A percentile compares a stretch with the other conserved stretches of the same genome.
These are phyloP conservation scores for Atta texana DNA, from an alignment of 1,140 invertebrate species.

Conservation along the genomic window DNA sequence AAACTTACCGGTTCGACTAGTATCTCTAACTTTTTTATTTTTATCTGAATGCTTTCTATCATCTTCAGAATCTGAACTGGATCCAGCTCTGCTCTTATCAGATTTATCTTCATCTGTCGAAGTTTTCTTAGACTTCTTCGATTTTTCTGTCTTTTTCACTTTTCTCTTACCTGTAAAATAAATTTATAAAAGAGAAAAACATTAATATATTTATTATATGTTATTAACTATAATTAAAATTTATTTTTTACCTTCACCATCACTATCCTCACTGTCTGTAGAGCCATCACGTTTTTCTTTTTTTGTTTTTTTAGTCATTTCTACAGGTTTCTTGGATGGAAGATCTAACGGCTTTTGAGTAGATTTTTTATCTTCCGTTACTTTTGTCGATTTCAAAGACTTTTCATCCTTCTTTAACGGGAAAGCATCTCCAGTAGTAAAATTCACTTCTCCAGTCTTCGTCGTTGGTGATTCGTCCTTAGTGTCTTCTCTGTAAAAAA, in stretches of 20 bases:
- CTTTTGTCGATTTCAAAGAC: slow-evolving; percentile 76
- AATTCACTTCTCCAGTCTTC: slow-evolving; percentile 77
- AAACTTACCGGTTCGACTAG: slow-evolving; percentile 78
- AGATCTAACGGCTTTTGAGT: slow-evolving; percentile 78
- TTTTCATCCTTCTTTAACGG: slow-evolving; percentile 84
- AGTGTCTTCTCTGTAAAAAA: slow-evolving; percentile 80
- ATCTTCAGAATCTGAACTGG: slow-evolving; percentile 83
- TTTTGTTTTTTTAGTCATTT: slow-evolving; percentile 83
- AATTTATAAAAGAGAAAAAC: slow-evolving; percentile 3
- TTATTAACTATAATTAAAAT: slow-evolving; percentile 33
- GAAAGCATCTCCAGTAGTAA: slow-evolving; percentile 78
- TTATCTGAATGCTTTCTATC: slow-evolving; percentile 82
- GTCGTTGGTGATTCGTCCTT: slow-evolving; percentile 80
- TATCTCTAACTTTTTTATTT: slow-evolving; percentile 79
- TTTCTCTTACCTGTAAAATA: slow-evolving; percentile 82
- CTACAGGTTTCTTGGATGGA: slow-evolving; percentile 79
- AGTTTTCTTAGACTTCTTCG: slow-evolving; percentile 80
- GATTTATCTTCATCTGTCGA: slow-evolving; percentile 84
- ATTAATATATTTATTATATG: slow-evolving; percentile 19
- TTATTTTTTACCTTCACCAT: slow-evolving; percentile 80
- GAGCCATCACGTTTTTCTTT: slow-evolving; percentile 84
- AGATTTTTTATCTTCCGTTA: slow-evolving; percentile 81
- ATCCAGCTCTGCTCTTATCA: slow-evolving; percentile 81
- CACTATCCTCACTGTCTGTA: slow-evolving; percentile 86
- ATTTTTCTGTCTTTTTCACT: slow-evolving; percentile 82